Base-by-base conservation (phyloP, 2,888 invertebrate species). In the Ariolimax columbianus region DNA sequence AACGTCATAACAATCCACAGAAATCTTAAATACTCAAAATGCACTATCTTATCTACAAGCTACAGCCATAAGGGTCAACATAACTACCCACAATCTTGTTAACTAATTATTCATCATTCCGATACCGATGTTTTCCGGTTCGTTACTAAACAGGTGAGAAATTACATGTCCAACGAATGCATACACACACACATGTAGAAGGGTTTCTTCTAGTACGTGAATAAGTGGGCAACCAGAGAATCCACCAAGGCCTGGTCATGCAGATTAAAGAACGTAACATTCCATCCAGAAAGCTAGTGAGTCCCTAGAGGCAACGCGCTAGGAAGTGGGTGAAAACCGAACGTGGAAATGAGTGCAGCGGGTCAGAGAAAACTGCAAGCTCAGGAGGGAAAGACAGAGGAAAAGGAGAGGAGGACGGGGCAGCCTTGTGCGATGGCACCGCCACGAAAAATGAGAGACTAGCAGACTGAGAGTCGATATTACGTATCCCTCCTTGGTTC, bases 391-490 rank as follows among this genome's bases (percentile, higher is more conserved):
- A n/a, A n/a, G n/a, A n/a, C n/a, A n/a, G n/a, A n/a, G 73, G 38
- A 40, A 14, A 51, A 51, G 75, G 23, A 40, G 30, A 51, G n/a
- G 70, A 77, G 68, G 55, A 66, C 66, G 73, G 55, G 51, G 7
- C 59, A 63, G 59, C n/a, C 59, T 63, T n/a, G n/a, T 23, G n/a
- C 55, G 55, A 55, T 17, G 7, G 55, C 23, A 23, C 55, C 19
- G 55, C 17, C 55, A 55, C 55, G 55, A 6, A 55, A 19, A 14
- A 55, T 63, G 59, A 63, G 23, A 63, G 59, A n/a, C 59, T n/a
- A 63, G 59, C 59, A 63, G 59, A 63, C 59, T 63, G 59, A n/a
- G 59, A 63, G n/a, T 63, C 59, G 59, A 63, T 63, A 63, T n/a
- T 63, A 63, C n/a, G 26, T n/a, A 6, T 47, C 4, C n/a, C 23